Conservation (phyloP, 2,888 invertebrate species). For the Limnephilus lunatus region DNA sequence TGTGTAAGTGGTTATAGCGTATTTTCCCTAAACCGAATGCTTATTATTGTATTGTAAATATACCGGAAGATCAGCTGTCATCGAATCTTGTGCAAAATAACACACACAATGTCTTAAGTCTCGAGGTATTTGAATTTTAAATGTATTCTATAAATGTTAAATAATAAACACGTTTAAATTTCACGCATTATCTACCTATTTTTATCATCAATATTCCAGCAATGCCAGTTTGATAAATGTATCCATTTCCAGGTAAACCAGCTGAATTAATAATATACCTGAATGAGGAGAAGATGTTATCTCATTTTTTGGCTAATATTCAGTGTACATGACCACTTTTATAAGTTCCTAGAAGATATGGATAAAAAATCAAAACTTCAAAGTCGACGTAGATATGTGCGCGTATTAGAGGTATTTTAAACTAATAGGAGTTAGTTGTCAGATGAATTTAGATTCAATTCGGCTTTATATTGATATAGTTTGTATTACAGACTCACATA, state of each 20-base stretch:
- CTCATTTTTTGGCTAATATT: neutral
- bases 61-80: no score
- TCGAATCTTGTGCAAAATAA: no score
- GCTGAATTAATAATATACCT: neutral
- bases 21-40: no score
- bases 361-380: neutral
- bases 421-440: no score
- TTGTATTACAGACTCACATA: neutral
- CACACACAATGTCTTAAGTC: no score
- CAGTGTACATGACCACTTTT: neutral
- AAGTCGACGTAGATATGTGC: neutral
- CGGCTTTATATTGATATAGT: no score
- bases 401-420: neutral
- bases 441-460: neutral
- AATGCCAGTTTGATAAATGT: neutral
- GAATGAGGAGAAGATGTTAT: neutral
- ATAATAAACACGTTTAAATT: neutral
- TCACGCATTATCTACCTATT: neutral
- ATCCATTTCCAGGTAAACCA: neutral
- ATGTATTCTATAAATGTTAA: no score
- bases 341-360: neutral
- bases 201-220: neutral
- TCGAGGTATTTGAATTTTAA: no score
- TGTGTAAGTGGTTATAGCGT: no score
- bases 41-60: no score